These are phyloP conservation scores for Chaenogobius annularis DNA, from an alignment of 2,113 vertebrate genomes.

Conservation along the genomic window DNA sequence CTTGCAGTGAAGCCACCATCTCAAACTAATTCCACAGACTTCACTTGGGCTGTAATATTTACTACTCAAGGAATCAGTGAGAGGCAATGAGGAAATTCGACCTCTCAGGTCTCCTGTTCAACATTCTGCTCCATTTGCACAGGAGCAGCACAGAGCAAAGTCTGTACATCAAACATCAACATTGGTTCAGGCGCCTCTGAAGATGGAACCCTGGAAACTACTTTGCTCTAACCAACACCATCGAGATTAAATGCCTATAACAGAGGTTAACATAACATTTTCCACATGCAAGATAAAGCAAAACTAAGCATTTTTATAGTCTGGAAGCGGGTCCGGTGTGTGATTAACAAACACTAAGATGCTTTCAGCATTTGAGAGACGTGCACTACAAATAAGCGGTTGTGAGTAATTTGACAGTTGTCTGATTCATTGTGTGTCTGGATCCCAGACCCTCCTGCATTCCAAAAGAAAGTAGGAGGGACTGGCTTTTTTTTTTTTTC, in stretches of 20 bases:
- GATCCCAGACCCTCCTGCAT: no score
- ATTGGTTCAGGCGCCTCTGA: not conserved
- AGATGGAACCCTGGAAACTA: not conserved
- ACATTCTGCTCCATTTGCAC: not conserved
- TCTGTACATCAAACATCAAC: not conserved
- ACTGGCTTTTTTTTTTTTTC: no score
- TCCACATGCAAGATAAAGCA: not conserved
- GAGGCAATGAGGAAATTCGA: not conserved
- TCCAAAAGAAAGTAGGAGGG: no score
- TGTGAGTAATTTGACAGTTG: no score
- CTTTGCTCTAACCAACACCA: not conserved
- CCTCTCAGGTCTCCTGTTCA: not conserved
- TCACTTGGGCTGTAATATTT: constrained; percentile 17
- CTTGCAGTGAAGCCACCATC: constrained; percentile 13
- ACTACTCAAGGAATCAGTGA: not conserved
- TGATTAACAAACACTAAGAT: no score
- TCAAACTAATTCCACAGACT: constrained; percentile 21
- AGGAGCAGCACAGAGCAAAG: not conserved
- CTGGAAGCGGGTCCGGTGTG: no score
- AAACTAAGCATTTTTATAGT: no score
- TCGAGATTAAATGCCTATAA: not conserved
- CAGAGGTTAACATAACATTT: not conserved
- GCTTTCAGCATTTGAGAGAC: not conserved
- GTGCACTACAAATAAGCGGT: not conserved
- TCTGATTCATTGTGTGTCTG: no score